Percentiles rank a stretch among this genome's conserved stretches.
These are phyloP conservation scores for Zhuqinia jingwanae DNA, from an alignment of 2,888 invertebrate species.

Conservation along the genomic window DNA sequence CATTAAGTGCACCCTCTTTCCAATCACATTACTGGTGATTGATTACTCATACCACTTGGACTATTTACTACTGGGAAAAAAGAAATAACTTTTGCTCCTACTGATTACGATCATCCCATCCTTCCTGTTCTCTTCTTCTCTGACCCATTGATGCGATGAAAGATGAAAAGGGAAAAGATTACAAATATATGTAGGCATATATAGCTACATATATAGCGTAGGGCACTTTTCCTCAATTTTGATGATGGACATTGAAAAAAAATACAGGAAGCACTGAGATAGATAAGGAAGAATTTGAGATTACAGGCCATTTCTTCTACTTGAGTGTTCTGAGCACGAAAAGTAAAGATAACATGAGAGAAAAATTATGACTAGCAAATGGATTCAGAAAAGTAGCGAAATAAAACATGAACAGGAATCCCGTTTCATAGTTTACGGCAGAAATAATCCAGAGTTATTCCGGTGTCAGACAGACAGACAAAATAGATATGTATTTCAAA, in stretches of 20 bases:
- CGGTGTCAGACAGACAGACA: too few relatives aligned
- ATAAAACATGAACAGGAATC: too few relatives aligned
- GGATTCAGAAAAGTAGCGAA: too few relatives aligned
- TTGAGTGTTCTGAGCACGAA: slow-evolving; percentile 56
- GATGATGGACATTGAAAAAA: slow-evolving; percentile 18
- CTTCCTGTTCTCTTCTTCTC: too few relatives aligned
- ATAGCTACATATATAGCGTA: background rate
- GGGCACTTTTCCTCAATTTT: slow-evolving; percentile 18
- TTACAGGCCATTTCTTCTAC: slow-evolving; percentile 32
- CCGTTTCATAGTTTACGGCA: too few relatives aligned
- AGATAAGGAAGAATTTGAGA: slow-evolving; percentile 1
- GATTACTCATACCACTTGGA: slow-evolving; percentile 9
- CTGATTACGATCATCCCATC: slow-evolving; percentile 8
- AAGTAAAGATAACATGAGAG: slow-evolving; percentile 28
- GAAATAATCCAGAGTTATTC: too few relatives aligned
- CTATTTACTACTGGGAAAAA: background rate
- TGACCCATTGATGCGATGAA: too few relatives aligned
- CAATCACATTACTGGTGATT: slow-evolving; percentile 21
- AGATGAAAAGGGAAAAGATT: background rate
- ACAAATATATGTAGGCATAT: too few relatives aligned
- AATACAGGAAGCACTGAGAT: slow-evolving; percentile 12
- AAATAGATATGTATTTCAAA: too few relatives aligned
- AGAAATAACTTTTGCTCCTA: slow-evolving; percentile 17
- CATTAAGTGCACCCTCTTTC: slow-evolving; percentile 7
- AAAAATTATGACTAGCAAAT: too few relatives aligned